Base-by-base conservation (phyloP, 2,113 vertebrate genomes). In the Ondatra zibethicus region DNA sequence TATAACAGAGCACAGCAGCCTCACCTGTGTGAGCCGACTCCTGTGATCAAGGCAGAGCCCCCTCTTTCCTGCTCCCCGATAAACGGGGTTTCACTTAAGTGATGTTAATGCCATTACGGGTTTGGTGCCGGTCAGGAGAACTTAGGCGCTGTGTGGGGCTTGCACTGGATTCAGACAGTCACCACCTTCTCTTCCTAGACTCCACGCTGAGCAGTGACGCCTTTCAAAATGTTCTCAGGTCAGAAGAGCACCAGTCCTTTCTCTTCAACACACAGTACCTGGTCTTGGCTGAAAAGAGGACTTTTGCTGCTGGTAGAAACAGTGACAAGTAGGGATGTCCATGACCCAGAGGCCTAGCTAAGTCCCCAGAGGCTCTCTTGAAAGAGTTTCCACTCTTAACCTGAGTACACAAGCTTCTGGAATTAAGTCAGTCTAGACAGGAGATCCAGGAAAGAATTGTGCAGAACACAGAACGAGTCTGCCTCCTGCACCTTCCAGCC, bases 1-100 rank as follows among this genome's bases (percentile, higher is more conserved):
- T 4, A 21, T 29, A 33, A 27, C 17, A n/a, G 3, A 13, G 45
- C 5, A 9, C 25, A 50, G 42, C 87, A 29, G 80, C 36, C 61
- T 82, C 6, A 1, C 36, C 27, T 39, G 0, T 5, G 4, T 33
- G 29, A 36, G 23, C 4, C 9, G 0, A 31, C 7, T 65, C 58
- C 63, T 63, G 17, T 36, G 31, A 25, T 23, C 17, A 21, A 0
- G 23, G 73, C 14, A 52, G 39, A 73, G 3, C 27, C 61, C 70
- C 13, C n/a, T 4, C 70, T 4, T 52, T n/a, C 50, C 47, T 31
- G 27, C 13, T 27, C 10, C 4, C 70, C 55, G 1, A 17, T 7
- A 29, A 17, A 73, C 1, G 45, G 0, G 50, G 2, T 68, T 84
- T n/a, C 21, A 87, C 1, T 14, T 16, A 73, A 68, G 58, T n/a